Base-by-base conservation (phyloP, 2,888 invertebrate species). In the Tethea ocularis region DNA sequence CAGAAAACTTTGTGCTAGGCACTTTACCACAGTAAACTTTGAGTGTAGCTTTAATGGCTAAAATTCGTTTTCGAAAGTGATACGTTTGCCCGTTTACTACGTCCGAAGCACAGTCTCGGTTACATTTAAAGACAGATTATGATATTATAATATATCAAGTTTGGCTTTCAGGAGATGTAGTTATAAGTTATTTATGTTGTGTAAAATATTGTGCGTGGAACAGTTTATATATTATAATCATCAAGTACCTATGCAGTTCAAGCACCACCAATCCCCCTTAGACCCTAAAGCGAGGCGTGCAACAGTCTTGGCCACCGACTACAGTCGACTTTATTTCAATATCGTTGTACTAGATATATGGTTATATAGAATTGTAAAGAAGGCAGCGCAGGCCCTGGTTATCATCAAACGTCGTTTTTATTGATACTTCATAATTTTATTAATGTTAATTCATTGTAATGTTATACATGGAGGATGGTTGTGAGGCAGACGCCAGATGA, bases 161-260 rank as follows among this genome's bases (percentile, higher is more conserved):
- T 62, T 58, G 59, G 41, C 41, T 41, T 41, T n/a, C 41, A 41
- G 15, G 7, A 41, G n/a, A n/a, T 46, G 46, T 86, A 86, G 83
- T 68, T 69, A 76, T 85, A 87, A 84, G 83, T 81, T 82, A 70
- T 82, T 83, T 82, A 77, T 83, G 80, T 85, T 86, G 71, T 86
- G 71, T 79, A 79, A 77, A 77, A 83, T 78, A 83, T 85, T 67
- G 75, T 77, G 70, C 78, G 77, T 78, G 64, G 59, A 62, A 52
- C 29, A 26, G 52, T 52, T 52, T 22, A 17, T 17, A n/a, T 26
- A 23, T n/a, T 26, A 23, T 52, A 52, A 26, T 52, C 24, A 17
- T 26, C 29, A 26, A 26, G 29, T 26, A n/a, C n/a, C n/a, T n/a
- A 52, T 52, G 13, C 63, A 58, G 60, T 60, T 62, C 69, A 67